Percentiles rank a stretch among this genome's conserved stretches.
Conservation (phyloP, 92 coral and sea anemone species). For the Phenganax subtilis region DNA sequence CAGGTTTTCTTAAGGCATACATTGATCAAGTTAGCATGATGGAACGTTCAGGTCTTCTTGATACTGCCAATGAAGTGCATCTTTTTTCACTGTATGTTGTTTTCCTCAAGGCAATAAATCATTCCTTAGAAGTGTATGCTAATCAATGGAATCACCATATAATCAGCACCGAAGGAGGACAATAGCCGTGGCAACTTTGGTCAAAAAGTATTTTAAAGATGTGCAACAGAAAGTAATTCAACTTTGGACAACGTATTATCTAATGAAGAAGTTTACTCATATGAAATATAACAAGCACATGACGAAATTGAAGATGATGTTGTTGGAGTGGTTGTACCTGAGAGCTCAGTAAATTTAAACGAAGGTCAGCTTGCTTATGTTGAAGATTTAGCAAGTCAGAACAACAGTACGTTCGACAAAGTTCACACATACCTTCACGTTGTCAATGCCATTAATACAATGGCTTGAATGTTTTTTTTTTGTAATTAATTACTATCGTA, state of each 20-base stretch:
- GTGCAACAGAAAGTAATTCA: slow-evolving; percentile 43
- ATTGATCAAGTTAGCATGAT: slow-evolving; percentile 28
- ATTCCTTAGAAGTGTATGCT: slow-evolving; percentile 38
- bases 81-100: slow-evolving; percentile 48
- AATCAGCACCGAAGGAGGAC: slow-evolving; percentile 42
- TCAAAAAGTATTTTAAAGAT: slow-evolving; percentile 30
- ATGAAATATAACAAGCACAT: slow-evolving; percentile 28
- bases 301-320: slow-evolving; percentile 15
- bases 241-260: slow-evolving; percentile 44
- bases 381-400: slow-evolving; percentile 13
- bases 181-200: background rate
- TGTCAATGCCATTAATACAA: slow-evolving; percentile 39
- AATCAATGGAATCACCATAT: slow-evolving; percentile 46
- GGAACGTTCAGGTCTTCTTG: slow-evolving; percentile 47
- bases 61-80: slow-evolving; percentile 40
- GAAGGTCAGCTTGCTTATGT: slow-evolving; percentile 42
- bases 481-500: background rate
- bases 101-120: slow-evolving; percentile 21
- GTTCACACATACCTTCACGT: slow-evolving; percentile 42
- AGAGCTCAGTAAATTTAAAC: slow-evolving; percentile 21
- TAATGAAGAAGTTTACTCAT: slow-evolving; percentile 47
- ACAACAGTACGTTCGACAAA: slow-evolving; percentile 28
- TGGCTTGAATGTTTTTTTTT: slow-evolving; percentile 25
- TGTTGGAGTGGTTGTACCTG: slow-evolving; percentile 49
- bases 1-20: slow-evolving; percentile 35